Evolutionary conservation across 2,113 vertebrate species (phyloP), one percentile per base, ranked within the genome.

Genomic region (Corvus cornix): DNA sequence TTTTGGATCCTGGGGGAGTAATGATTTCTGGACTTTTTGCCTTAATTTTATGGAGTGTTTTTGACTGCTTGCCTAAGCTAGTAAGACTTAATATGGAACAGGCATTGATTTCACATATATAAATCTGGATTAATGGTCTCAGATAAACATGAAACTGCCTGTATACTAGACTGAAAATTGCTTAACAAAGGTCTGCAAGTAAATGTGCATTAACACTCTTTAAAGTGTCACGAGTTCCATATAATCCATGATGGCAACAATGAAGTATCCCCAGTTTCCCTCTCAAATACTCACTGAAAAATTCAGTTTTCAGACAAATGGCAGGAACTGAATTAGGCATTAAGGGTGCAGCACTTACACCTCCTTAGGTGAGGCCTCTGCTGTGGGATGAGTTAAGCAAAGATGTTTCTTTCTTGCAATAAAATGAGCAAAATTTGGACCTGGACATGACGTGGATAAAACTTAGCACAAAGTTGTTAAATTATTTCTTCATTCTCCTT

Each of bases 41-140:
- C 82, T 67, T 84, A 13, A 33, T 96, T 94, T 92, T 96, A 90
- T 81, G 85, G 88, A 81, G 88, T 90, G 85, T 60, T 93, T 93
- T 81, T 93, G 93, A 92, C 85, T 84, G 86, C 80, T 92, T 92
- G 68, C 56, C 88, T 93, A 81, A 90, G 55, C 72, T 64, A 74
- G 63, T 60, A 67, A 60, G 72, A 17, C 64, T 84, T 93, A 86
- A 74, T 86, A 60, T 44, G 90, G 89, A 93, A 63, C 90, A 90
- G 72, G 63, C 87, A 93, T 93, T 93, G 94, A 96, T 96, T 95
- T 95, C 55, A 83, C 35, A n/a, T 90, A 5, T 81, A 89, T 81
- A 95, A 91, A 89, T 82, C 89, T 87, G 87, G 91, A 94, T 83
- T 89, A 93, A 59, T 63, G 46, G 63, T 49, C 56, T 92, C 68